Percentiles rank a stretch among this genome's conserved stretches.
Evolutionary conservation across 35 echinoderm and acorn worm genomes (phyloP).

Genomic region (Stichopus chloronotus): DNA sequence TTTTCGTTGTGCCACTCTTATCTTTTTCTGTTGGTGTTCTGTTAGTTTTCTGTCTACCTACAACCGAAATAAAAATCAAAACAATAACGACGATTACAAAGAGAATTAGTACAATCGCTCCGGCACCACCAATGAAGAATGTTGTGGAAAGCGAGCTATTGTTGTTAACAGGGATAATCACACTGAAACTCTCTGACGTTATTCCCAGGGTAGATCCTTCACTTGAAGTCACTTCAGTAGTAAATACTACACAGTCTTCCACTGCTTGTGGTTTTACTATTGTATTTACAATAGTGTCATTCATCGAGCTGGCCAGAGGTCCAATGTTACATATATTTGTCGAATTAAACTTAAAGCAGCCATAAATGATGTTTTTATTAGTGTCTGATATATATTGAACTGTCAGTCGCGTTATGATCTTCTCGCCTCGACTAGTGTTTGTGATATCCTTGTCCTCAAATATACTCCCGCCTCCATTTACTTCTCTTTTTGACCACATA

Average conservation of each 20-base stretch:
- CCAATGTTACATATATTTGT: neutral
- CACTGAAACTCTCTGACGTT: neutral
- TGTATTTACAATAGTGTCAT: neutral
- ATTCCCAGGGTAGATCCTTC: neutral
- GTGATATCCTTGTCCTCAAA: neutral
- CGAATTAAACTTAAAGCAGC: neutral
- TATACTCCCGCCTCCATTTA: neutral
- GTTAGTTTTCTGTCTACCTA: neutral
- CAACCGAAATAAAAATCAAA: neutral
- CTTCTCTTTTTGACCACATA: neutral
- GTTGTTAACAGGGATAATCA: neutral
- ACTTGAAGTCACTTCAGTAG: neutral
- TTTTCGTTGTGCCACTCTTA: no score
- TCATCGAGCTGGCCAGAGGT: neutral
- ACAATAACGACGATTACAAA: neutral
- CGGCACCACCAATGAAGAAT: neutral
- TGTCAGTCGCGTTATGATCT: neutral
- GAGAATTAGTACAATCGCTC: neutral
- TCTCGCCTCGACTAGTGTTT: neutral
- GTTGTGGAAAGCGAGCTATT: neutral
- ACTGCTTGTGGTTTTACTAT: neutral
- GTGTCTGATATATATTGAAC: neutral
- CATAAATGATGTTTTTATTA: neutral
- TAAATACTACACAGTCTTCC: neutral
- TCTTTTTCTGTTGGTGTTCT: no score